These are phyloP conservation scores for Drosophila demipolita DNA, from an alignment of 2,888 invertebrate genomes.

Conservation along the genomic window DNA sequence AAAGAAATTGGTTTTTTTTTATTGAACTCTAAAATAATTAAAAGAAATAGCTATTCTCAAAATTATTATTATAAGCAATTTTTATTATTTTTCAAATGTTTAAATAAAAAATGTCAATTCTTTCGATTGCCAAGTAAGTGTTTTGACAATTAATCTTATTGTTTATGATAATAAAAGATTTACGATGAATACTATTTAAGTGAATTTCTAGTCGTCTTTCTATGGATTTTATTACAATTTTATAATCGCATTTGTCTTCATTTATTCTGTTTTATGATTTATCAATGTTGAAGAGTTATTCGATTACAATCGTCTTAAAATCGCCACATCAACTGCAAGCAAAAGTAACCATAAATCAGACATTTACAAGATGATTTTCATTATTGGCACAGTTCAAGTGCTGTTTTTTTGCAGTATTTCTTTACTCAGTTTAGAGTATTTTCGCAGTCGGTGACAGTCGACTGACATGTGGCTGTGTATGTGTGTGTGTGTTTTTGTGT, in stretches of 20 bases:
- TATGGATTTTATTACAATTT: background rate
- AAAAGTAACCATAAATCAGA: background rate
- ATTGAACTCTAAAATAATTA: background rate
- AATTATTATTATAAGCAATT: background rate
- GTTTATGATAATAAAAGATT: background rate
- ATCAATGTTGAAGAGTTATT: background rate
- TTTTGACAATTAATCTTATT: background rate
- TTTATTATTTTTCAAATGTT: background rate
- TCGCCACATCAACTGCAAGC: background rate
- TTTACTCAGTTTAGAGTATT: background rate
- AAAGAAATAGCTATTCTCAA: background rate
- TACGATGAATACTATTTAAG: background rate
- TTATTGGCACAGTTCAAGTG: background rate
- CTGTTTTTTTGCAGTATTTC: background rate
- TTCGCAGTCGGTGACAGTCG: background rate
- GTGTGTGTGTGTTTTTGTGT: constrained; percentile 8
- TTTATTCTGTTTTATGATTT: background rate
- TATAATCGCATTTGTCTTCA: background rate
- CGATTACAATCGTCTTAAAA: no score
- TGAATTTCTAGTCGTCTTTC: background rate
- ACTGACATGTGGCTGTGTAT: background rate
- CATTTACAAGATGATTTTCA: background rate
- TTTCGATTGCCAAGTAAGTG: background rate
- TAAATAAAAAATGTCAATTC: background rate
- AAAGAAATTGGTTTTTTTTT: background rate